phyloP scores from a whole-genome alignment of 2,888 invertebrate species.

The Anticlea derivata region DNA sequence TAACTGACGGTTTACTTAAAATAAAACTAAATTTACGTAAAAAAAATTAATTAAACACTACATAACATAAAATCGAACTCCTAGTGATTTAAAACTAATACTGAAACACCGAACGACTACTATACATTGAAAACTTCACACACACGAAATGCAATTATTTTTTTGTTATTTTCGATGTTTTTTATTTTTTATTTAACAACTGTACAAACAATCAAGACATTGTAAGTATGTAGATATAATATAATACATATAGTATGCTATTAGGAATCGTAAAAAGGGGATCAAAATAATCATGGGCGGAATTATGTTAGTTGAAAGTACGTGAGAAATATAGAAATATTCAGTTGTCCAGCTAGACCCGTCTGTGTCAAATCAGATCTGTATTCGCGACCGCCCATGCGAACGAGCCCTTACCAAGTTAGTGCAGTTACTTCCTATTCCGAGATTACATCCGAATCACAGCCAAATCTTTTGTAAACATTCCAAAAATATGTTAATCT shows the following conservation, averaged over 20 bases:
- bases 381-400: too few species aligned
- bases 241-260: conserved; percentile 22
- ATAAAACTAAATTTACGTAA: conserved; percentile 69
- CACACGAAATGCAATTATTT: conserved; percentile 39
- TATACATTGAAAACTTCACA: conserved; percentile 54
- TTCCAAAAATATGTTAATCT: conserved; percentile 55
- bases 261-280: conserved; percentile 25
- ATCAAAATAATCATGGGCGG: conserved; percentile 33
- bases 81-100: conserved; percentile 79
- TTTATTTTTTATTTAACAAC: conserved; percentile 58
- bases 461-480: conserved; percentile 65
- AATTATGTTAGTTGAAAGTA: conserved; percentile 10
- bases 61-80: conserved; percentile 71
- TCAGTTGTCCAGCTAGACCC: conserved; percentile 4
- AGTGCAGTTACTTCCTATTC: conserved; percentile 25
- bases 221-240: conserved; percentile 40
- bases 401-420: conserved; percentile 14
- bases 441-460: conserved; percentile 65
- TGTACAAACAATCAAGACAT: conserved; percentile 69
- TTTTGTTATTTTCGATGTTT: conserved; percentile 36
- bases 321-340: conserved; percentile 5
- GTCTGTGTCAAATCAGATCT: too few species aligned
- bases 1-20: conserved; percentile 64
- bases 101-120: conserved; percentile 69
- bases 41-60: conserved; percentile 76